Evolutionary conservation across 2,888 invertebrate species (phyloP).

Genomic region (Maniola hyperantus): DNA sequence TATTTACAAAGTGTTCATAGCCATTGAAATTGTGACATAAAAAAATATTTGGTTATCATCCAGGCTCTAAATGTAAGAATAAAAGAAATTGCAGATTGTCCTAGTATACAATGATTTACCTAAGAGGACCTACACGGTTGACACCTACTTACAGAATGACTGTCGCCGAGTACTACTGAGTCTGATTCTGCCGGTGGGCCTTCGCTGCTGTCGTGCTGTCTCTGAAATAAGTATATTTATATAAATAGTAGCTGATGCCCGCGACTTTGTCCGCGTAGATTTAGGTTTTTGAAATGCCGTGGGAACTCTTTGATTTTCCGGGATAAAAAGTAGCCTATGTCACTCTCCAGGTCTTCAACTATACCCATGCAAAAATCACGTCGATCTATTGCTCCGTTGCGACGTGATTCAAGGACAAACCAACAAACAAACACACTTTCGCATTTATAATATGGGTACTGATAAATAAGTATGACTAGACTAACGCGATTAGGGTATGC

Average conservation of each 20-base stretch:
- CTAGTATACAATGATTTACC: slow-evolving; percentile 30
- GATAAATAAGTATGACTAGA: too few relatives aligned
- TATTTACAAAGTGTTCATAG: slow-evolving; percentile 30
- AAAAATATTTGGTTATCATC: slow-evolving; percentile 36
- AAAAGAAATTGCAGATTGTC: slow-evolving; percentile 32
- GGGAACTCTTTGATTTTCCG: too few relatives aligned
- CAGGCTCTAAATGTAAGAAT: slow-evolving; percentile 22
- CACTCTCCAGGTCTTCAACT: too few relatives aligned
- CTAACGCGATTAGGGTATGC: too few relatives aligned
- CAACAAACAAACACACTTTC: too few relatives aligned
- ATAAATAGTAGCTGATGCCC: neutral
- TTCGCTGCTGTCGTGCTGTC: slow-evolving; percentile 88
- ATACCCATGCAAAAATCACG: too few relatives aligned
- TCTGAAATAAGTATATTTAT: slow-evolving; percentile 71
- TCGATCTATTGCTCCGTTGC: too few relatives aligned
- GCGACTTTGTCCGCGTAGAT: too few relatives aligned
- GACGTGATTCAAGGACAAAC: too few relatives aligned
- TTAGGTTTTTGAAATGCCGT: too few relatives aligned
- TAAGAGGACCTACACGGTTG: slow-evolving; percentile 83
- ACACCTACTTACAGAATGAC: slow-evolving; percentile 86
- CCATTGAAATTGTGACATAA: slow-evolving; percentile 25
- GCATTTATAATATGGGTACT: too few relatives aligned
- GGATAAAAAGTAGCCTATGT: too few relatives aligned
- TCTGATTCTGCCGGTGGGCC: slow-evolving; percentile 84
- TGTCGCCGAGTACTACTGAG: slow-evolving; percentile 86